Evolutionary conservation across 2,888 invertebrate genomes (phyloP).

Genomic region (Pharmacophagus antenor): DNA sequence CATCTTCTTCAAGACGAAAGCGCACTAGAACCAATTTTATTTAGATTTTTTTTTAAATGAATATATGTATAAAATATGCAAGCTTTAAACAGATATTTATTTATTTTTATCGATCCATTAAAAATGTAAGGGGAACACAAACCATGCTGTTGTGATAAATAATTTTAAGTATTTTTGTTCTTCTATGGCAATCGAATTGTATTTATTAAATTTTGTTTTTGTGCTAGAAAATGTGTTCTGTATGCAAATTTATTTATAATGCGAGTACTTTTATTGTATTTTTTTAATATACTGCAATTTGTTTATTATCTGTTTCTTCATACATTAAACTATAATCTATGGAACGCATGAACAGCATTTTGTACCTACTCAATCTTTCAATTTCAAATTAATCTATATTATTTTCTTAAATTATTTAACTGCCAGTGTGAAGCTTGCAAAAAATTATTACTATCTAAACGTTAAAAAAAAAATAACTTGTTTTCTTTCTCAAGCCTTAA

Average conservation of each 20-base stretch:
- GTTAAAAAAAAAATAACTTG: too few species aligned
- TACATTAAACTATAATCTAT: constrained; percentile 38
- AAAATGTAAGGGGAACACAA: constrained; percentile 59
- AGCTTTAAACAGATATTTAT: constrained; percentile 29
- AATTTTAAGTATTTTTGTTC: constrained; percentile 61
- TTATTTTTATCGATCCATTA: constrained; percentile 23
- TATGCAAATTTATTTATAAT: constrained; percentile 48
- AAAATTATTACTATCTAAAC: background rate
- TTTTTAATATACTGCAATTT: constrained; percentile 43
- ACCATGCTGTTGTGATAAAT: constrained; percentile 77
- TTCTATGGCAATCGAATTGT: constrained; percentile 43
- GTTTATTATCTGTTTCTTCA: constrained; percentile 37
- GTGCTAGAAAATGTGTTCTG: constrained; percentile 52
- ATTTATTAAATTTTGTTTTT: constrained; percentile 47
- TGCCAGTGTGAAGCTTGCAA: too few species aligned
- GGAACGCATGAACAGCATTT: constrained; percentile 31
- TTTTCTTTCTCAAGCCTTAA: background rate
- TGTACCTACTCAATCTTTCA: constrained; percentile 4
- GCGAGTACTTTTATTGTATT: constrained; percentile 40
- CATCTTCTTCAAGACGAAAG: background rate
- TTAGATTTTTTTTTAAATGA: constrained; percentile 8
- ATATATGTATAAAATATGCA: constrained; percentile 22
- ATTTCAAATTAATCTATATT: constrained; percentile 6
- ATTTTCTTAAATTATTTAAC: constrained; percentile 9
- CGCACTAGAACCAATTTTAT: constrained; percentile 14